Conservation (phyloP, 2,797 vertebrate genomes). For the Bovichtus variegatus region DNA sequence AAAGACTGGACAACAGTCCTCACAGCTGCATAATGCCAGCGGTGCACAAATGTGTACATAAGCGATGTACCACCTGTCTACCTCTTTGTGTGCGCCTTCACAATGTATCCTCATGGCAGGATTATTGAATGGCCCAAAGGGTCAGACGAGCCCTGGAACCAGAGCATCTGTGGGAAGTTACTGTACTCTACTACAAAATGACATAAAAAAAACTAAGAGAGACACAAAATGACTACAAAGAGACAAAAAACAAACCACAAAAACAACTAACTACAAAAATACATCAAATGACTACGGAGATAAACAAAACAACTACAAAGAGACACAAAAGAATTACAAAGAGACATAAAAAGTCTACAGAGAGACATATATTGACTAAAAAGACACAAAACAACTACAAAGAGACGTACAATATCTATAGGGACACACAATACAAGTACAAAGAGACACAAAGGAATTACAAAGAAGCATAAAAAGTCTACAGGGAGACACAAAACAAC, state of each 20-base stretch:
- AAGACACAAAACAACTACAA: not conserved
- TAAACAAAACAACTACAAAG: too few relatives aligned
- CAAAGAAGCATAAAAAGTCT: not conserved
- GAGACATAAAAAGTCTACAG: not conserved
- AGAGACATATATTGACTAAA: not conserved
- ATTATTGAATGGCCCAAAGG: not conserved
- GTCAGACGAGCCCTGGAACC: not conserved
- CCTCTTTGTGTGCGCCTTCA: not conserved
- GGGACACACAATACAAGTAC: rapidly evolving
- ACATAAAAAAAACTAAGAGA: not conserved
- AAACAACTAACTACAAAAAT: not conserved
- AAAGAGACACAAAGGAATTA: rapidly evolving
- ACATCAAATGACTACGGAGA: not conserved
- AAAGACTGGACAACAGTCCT: slow-evolving; percentile 35
- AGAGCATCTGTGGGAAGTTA: not conserved
- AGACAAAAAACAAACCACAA: not conserved
- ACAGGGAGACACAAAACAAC: not conserved
- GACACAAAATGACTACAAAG: not conserved
- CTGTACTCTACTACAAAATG: not conserved
- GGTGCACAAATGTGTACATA: not conserved
- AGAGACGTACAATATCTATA: not conserved
- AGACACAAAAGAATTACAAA: not conserved
- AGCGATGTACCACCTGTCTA: not conserved
- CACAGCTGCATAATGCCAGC: slow-evolving; percentile 1
- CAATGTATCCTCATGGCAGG: not conserved